These are phyloP conservation scores for Himalopsyche tibetana DNA, from an alignment of 2,888 invertebrate genomes.

Conservation along the genomic window DNA sequence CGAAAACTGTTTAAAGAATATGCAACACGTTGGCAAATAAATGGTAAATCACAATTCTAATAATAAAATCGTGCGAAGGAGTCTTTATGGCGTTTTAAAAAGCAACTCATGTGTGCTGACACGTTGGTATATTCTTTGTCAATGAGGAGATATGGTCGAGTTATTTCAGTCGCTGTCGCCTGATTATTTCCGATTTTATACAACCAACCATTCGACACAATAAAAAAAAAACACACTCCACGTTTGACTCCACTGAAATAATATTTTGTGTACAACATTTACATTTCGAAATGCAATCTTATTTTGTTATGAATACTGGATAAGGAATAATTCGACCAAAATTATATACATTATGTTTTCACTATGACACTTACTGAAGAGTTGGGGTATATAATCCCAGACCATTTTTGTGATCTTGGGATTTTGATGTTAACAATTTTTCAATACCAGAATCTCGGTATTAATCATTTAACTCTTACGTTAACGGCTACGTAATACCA, in stretches of 20 bases:
- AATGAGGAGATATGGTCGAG: conserved; percentile 30
- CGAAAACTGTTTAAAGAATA: too few relatives aligned
- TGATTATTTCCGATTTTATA: conserved; percentile 34
- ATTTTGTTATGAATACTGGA: not conserved
- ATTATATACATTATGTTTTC: too few relatives aligned
- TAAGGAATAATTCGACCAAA: too few relatives aligned
- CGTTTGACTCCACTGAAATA: not conserved
- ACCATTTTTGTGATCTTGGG: too few relatives aligned
- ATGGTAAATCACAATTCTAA: too few relatives aligned
- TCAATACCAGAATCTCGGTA: too few relatives aligned
- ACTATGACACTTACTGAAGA: too few relatives aligned
- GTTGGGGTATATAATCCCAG: too few relatives aligned
- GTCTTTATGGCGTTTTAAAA: conserved; percentile 1
- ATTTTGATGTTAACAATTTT: too few relatives aligned
- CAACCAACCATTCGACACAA: conserved; percentile 24
- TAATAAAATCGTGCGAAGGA: not conserved
- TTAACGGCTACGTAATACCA: too few relatives aligned
- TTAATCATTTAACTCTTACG: too few relatives aligned
- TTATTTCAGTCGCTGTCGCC: conserved; percentile 15
- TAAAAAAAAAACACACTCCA: conserved; percentile 1
- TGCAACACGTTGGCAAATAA: too few relatives aligned
- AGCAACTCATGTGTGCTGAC: conserved; percentile 30
- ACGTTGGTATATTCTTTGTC: conserved; percentile 20
- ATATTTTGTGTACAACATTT: not conserved
- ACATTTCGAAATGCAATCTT: not conserved